phyloP scores from a whole-genome alignment of 2,113 vertebrate species.

The Corythoichthys intestinalis region DNA sequence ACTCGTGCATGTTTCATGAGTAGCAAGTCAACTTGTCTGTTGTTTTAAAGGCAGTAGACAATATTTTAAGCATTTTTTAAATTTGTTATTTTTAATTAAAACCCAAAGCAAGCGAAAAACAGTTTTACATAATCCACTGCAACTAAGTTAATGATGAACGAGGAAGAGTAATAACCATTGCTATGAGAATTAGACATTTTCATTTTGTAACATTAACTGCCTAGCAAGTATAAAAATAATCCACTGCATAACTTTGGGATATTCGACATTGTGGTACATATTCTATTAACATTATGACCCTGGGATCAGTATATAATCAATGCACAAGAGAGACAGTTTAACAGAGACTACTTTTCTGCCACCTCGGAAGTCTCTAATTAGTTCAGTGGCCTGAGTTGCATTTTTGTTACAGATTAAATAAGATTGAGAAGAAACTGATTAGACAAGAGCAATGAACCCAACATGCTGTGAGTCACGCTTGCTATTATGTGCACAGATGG shows the following conservation, averaged over 20 bases:
- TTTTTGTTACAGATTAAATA: constrained; percentile 36
- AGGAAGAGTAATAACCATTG: neutral
- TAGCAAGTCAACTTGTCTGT: neutral
- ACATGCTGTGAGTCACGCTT: constrained; percentile 27
- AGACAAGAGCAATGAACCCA: constrained; percentile 27
- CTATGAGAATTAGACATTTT: neutral
- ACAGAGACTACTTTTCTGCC: constrained; percentile 19
- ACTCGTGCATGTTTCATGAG: neutral
- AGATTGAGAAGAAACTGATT: constrained; percentile 37
- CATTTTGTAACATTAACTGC: neutral
- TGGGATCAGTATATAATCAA: neutral
- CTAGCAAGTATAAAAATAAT: neutral
- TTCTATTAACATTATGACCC: neutral
- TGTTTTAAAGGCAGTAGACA: neutral
- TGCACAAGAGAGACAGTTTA: constrained; percentile 21
- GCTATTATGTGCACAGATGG: constrained; percentile 27
- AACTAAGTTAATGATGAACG: neutral
- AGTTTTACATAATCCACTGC: neutral
- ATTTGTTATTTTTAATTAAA: neutral
- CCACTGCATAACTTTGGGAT: neutral
- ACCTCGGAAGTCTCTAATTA: constrained; percentile 42
- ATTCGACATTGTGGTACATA: neutral
- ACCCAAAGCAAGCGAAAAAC: neutral
- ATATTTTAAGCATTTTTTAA: neutral
- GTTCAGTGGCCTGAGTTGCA: constrained; percentile 34